Evolutionary conservation across 2,113 vertebrate species (phyloP).

Genomic region (Anser brachyrhynchus): DNA sequence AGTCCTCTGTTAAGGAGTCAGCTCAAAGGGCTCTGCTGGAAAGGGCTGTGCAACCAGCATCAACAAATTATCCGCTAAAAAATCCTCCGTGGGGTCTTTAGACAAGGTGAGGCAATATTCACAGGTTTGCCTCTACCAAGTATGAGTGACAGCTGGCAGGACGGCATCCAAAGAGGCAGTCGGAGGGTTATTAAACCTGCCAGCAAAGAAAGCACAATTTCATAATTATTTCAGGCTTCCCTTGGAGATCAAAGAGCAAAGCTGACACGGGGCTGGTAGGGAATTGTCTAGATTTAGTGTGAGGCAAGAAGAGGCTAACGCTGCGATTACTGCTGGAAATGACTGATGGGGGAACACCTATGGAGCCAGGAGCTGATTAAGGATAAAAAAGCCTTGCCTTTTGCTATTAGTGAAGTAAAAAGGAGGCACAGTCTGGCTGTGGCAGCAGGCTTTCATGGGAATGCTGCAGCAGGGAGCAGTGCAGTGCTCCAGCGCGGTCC

Average conservation of each 20-base stretch:
- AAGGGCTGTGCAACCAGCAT: background rate
- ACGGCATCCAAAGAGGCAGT: accelerated
- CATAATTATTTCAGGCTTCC: constrained; percentile 1
- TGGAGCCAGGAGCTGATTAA: background rate
- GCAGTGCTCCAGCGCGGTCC: accelerated
- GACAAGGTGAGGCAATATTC: background rate
- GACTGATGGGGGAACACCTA: background rate
- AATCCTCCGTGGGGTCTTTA: background rate
- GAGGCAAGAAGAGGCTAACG: background rate
- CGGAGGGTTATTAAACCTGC: background rate
- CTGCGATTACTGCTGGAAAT: background rate
- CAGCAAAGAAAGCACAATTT: background rate
- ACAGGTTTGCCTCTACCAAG: background rate
- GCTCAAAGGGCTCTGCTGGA: background rate
- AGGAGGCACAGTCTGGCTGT: background rate
- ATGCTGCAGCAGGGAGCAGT: background rate
- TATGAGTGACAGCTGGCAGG: background rate
- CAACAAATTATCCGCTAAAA: background rate
- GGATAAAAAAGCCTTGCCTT: background rate
- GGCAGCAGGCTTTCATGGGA: background rate
- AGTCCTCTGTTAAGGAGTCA: background rate
- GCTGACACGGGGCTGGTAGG: background rate
- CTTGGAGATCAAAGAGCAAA: background rate
- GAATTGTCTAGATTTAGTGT: background rate
- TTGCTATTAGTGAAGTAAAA: background rate